These are phyloP conservation scores for Erinaceus europaeus DNA, from an alignment of 2,113 vertebrate species.

Conservation along the genomic window DNA sequence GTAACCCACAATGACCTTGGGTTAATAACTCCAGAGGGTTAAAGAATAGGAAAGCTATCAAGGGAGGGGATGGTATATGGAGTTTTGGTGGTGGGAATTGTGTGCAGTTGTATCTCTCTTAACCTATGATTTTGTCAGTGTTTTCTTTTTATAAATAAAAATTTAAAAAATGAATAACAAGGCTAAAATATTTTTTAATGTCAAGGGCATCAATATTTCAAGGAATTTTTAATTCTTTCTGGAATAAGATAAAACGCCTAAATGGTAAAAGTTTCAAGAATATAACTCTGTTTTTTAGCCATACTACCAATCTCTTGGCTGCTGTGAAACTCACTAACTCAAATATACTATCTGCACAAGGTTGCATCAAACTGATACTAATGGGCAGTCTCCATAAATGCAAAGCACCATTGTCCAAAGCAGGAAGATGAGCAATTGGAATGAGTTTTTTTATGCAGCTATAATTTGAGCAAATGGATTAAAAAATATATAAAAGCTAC, in stretches of 20 bases:
- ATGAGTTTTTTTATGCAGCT: slow-evolving; percentile 20
- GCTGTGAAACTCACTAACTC: neutral
- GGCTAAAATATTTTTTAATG: neutral
- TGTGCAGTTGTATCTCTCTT: no score
- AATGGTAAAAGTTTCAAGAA: neutral
- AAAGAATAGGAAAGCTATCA: no score
- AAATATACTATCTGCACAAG: neutral
- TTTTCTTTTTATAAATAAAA: neutral
- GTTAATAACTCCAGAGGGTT: no score
- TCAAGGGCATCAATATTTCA: neutral
- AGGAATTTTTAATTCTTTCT: neutral
- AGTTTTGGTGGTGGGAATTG: no score
- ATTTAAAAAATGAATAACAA: neutral
- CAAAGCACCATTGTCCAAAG: neutral
- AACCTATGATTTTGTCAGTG: neutral
- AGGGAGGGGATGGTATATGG: no score
- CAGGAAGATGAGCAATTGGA: neutral
- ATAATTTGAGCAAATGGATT: slow-evolving; percentile 55
- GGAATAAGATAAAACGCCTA: neutral
- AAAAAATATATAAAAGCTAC: slow-evolving; percentile 36
- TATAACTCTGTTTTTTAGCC: neutral
- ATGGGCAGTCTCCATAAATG: neutral
- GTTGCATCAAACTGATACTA: neutral
- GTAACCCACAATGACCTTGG: no score
- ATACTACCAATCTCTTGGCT: neutral